These are phyloP conservation scores for Agapetus fuscipes DNA, from an alignment of 2,888 invertebrate genomes.

Conservation along the genomic window DNA sequence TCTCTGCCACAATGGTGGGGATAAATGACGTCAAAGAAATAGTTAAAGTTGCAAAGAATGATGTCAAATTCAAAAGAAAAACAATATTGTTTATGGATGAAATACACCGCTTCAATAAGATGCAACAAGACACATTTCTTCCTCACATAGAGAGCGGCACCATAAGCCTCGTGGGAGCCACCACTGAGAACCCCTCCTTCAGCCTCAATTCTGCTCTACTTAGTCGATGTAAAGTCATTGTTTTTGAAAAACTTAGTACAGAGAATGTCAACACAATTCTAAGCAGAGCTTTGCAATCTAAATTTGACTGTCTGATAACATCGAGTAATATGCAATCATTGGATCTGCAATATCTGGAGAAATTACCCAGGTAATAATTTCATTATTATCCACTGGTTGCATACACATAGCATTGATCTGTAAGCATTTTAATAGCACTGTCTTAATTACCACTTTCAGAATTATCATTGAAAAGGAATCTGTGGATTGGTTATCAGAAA, in stretches of 20 bases:
- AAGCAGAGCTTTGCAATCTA: constrained; percentile 41
- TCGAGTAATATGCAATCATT: too few relatives aligned
- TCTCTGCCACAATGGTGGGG: constrained; percentile 68
- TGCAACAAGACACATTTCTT: constrained; percentile 73
- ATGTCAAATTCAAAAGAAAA: constrained; percentile 55
- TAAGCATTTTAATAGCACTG: too few relatives aligned
- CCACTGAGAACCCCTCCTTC: constrained; percentile 85
- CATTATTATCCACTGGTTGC: constrained; percentile 26
- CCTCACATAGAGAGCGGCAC: constrained; percentile 74
- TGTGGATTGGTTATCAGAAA: constrained; percentile 59
- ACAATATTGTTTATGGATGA: constrained; percentile 81
- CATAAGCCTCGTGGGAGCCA: constrained; percentile 69
- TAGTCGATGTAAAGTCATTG: constrained; percentile 68
- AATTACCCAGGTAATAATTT: constrained; percentile 26
- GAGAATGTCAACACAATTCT: constrained; percentile 53
- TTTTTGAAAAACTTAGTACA: constrained; percentile 57
- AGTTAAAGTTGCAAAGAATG: constrained; percentile 61
- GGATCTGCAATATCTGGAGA: too few relatives aligned
- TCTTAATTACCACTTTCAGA: constrained; percentile 5
- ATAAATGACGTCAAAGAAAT: constrained; percentile 70
- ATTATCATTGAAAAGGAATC: constrained; percentile 45
- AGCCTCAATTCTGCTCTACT: constrained; percentile 69
- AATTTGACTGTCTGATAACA: too few relatives aligned
- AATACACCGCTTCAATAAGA: constrained; percentile 78
- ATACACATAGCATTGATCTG: too few relatives aligned